Evolutionary conservation across 2,888 invertebrate species (phyloP).

Genomic region (Lycaena phlaeas): DNA sequence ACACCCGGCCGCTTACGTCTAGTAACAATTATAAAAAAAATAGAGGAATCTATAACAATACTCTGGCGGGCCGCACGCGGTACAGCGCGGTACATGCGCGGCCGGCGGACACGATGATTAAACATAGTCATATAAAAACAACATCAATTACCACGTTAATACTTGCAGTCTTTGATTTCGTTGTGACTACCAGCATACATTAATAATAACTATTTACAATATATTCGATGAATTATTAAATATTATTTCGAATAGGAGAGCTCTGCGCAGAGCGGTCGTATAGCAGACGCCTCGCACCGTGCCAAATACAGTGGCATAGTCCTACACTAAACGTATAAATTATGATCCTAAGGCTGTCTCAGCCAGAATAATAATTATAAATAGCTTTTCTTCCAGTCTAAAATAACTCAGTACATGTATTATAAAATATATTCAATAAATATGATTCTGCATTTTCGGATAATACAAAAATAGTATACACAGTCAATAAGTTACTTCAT

Average conservation of each 20-base stretch:
- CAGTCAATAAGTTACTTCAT: not conserved
- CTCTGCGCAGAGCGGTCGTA: constrained; percentile 50
- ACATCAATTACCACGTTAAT: constrained; percentile 51
- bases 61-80: constrained; percentile 25
- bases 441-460: constrained; percentile 2
- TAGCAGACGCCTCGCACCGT: constrained; percentile 22
- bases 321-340: constrained; percentile 15
- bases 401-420: constrained; percentile 6
- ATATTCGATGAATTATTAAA: constrained; percentile 45
- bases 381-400: not conserved
- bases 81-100: constrained; percentile 10
- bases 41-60: constrained; percentile 55
- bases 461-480: constrained; percentile 2
- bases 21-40: constrained; percentile 63
- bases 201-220: constrained; percentile 52
- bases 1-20: constrained; percentile 25
- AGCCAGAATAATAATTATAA: not conserved
- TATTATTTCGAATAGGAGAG: constrained; percentile 50
- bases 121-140: constrained; percentile 42
- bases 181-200: constrained; percentile 70
- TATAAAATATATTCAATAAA: not conserved
- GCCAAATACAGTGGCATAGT: constrained; percentile 42
- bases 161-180: constrained; percentile 70
- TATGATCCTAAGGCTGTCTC: constrained; percentile 13
- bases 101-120: constrained; percentile 49